Conservation (phyloP, 2,797 vertebrate genomes). For the Oreortyx pictus region DNA sequence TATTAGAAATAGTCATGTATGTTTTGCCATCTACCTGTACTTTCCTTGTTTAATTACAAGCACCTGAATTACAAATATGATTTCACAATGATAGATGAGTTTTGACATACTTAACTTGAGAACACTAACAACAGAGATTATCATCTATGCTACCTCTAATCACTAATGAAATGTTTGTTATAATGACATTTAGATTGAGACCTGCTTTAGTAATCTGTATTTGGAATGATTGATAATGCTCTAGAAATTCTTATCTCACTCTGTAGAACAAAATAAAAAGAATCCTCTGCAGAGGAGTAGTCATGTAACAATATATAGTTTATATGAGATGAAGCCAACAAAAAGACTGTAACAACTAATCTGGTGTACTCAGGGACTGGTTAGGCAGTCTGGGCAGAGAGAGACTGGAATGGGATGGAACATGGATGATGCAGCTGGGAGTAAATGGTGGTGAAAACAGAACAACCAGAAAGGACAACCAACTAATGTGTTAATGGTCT, state of each 20-base stretch:
- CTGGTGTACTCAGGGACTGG: not conserved
- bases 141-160: not conserved
- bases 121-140: not conserved
- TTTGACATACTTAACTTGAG: not conserved
- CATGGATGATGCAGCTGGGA: not conserved
- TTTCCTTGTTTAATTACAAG: not conserved
- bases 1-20: not conserved
- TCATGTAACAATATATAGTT: not conserved
- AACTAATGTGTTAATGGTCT: fast-evolving
- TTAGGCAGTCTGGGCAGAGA: not conserved
- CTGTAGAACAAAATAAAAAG: not conserved
- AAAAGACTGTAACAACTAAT: not conserved
- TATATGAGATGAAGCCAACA: not conserved
- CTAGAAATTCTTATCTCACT: not conserved
- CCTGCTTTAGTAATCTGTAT: not conserved
- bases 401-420: not conserved
- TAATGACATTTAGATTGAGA: not conserved
- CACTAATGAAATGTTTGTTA: not conserved
- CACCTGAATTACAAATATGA: not conserved
- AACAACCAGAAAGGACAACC: not conserved
- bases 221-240: not conserved
- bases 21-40: not conserved
- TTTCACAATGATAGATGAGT: not conserved
- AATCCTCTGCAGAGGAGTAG: not conserved
- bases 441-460: not conserved